Evolutionary conservation across 2,113 vertebrate species (phyloP).

Genomic region (Poicephalus gulielmi): DNA sequence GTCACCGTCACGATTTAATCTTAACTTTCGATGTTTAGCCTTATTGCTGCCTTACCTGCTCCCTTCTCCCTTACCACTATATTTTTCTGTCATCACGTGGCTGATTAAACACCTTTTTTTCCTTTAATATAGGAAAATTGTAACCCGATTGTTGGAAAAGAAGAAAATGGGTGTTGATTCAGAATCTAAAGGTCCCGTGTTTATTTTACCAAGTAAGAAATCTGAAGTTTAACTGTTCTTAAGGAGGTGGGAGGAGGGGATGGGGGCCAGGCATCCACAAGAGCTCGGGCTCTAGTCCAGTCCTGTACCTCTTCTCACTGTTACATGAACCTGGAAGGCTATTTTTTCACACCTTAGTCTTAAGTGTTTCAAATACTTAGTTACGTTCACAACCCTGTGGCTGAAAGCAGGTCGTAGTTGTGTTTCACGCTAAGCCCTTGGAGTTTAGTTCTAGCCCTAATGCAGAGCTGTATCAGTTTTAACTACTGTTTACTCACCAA

Average conservation of each 20-base stretch:
- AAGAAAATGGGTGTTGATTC: background rate
- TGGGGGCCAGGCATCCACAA: background rate
- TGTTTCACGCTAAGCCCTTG: background rate
- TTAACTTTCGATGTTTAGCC: background rate
- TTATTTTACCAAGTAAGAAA: background rate
- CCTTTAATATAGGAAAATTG: background rate
- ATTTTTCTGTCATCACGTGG: fast-evolving
- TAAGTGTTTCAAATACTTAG: background rate
- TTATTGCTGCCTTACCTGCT: background rate
- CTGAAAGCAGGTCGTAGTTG: background rate
- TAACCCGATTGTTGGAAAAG: background rate
- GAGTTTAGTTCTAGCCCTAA: background rate
- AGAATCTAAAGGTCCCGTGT: background rate
- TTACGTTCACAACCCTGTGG: background rate
- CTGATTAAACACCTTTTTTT: background rate
- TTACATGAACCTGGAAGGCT: background rate
- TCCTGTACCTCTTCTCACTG: background rate
- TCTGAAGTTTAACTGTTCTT: background rate
- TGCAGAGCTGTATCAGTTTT: background rate
- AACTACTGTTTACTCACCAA: background rate
- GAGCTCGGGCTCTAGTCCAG: background rate
- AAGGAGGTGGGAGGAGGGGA: too few relatives aligned
- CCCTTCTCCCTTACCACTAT: fast-evolving
- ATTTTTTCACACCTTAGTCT: background rate
- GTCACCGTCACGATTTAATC: background rate